Evolutionary conservation across 2,797 vertebrate genomes (phyloP).

Genomic region (Gouania willdenowi): DNA sequence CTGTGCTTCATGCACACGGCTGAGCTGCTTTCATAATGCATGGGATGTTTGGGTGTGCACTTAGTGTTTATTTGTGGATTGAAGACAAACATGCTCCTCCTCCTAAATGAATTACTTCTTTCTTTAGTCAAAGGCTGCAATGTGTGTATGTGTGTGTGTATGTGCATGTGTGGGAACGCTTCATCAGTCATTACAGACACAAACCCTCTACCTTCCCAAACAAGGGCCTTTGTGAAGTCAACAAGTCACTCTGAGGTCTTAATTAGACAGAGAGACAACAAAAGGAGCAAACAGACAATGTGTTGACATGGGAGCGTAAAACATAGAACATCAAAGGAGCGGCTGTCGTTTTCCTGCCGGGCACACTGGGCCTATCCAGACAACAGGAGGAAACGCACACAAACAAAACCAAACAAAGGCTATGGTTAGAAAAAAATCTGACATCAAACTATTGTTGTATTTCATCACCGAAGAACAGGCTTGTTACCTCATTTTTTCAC

Average conservation of each 20-base stretch:
- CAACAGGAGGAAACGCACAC: conserved; percentile 60
- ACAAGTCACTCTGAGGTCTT: conserved; percentile 73
- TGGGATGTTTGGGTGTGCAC: background rate
- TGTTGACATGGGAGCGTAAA: conserved; percentile 67
- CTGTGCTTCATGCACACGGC: too few species aligned
- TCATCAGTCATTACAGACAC: conserved; percentile 23
- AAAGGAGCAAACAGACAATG: conserved; percentile 67
- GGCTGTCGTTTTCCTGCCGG: conserved; percentile 42
- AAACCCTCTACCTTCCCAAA: conserved; percentile 28
- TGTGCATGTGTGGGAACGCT: conserved; percentile 23
- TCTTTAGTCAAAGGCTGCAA: conserved; percentile 12
- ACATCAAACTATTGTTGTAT: conserved; percentile 1
- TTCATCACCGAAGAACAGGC: conserved; percentile 20
- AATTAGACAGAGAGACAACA: conserved; percentile 71
- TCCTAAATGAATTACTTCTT: conserved; percentile 30
- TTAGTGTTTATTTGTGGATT: conserved; percentile 1
- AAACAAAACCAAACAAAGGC: conserved; percentile 62
- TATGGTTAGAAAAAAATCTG: conserved; percentile 10
- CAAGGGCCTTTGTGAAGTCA: conserved; percentile 65
- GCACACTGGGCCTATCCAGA: conserved; percentile 16
- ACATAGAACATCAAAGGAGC: conserved; percentile 69
- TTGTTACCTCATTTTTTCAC: background rate
- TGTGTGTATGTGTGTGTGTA: conserved; percentile 9
- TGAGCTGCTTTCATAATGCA: background rate
- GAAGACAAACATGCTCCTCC: conserved; percentile 1